Evolutionary conservation across 2,888 invertebrate genomes (phyloP).

Genomic region (Drosophila peninsularis): DNA sequence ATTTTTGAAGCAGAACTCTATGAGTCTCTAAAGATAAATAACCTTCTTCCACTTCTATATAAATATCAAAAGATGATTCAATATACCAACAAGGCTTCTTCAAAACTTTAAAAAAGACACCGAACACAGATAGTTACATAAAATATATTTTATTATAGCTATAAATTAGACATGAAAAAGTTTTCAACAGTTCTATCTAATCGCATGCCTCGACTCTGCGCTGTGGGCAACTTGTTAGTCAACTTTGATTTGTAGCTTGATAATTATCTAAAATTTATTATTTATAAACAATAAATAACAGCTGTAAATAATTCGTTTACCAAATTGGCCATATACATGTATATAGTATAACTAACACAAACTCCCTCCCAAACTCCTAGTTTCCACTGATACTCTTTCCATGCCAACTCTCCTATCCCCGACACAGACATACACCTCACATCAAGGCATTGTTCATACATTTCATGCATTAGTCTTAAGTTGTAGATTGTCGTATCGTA

Average conservation of each 20-base stretch:
- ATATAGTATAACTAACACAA: constrained; percentile 20
- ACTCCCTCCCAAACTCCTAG: constrained; percentile 9
- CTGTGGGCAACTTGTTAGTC: constrained; percentile 27
- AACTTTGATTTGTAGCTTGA: constrained; percentile 41
- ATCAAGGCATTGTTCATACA: constrained; percentile 76
- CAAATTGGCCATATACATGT: constrained; percentile 45
- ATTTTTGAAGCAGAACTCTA: not conserved
- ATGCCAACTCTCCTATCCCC: constrained; percentile 2
- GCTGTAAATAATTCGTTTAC: constrained; percentile 51
- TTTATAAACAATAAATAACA: constrained; percentile 22
- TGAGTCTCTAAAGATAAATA: not conserved
- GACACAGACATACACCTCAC: constrained; percentile 23
- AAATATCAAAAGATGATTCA: not conserved
- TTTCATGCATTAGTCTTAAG: constrained; percentile 80
- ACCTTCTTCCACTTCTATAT: not conserved
- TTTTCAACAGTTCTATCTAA: constrained; percentile 8
- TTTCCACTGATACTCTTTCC: constrained; percentile 38
- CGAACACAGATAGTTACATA: not conserved
- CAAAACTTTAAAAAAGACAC: not conserved
- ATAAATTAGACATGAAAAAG: constrained; percentile 1
- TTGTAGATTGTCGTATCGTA: constrained; percentile 56
- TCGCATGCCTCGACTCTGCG: not conserved
- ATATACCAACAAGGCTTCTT: too few relatives aligned
- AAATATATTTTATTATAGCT: not conserved
- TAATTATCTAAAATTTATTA: constrained; percentile 21